Base-by-base conservation (phyloP, 2,888 invertebrate genomes). In the Cheilosia pagana region DNA sequence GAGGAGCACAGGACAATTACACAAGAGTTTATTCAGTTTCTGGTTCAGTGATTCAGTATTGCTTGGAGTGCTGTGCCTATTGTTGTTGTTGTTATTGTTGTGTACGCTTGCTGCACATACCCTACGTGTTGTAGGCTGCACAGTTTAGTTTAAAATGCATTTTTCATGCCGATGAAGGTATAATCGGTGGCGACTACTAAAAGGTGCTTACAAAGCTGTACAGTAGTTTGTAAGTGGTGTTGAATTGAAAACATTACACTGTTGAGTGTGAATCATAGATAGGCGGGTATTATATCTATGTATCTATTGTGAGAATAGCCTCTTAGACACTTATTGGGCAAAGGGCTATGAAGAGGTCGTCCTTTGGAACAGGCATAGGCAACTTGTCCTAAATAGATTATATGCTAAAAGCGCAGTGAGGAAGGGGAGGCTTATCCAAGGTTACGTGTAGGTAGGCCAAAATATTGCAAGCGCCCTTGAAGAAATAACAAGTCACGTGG, bases 11-110 rank as follows among this genome's bases (percentile, higher is more conserved):
- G 74, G 62, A 83, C 78, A 83, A 83, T 78, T 83, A 83, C 79
- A 83, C 74, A 72, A 63, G 68, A 79, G 74, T 83, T 83, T 83
- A 79, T 83, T 83, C 83, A 83, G 78, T 83, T 79, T 83, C 83
- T 78, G 55, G 78, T 74, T 78, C 83, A 78, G 74, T 83, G 83
- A 83, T 83, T 83, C 78, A n/a, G n/a, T 83, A 83, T 83, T 83
- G 70, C 78, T 78, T 79, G 43, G 74, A 79, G 74, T 68, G 63
- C 72, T 53, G 72, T 62, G 60, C 14, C 62, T 67, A 41, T 62
- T 77, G 53, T 67, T 60, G 28, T 72, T 77, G 62, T 67, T 31
- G 28, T 35, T 25, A 5, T 28, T 43, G 25, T 19, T 48, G 19
- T 62, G 16, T 55, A 23, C 41, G 19, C 5, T 2, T 16, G 4